Conservation (phyloP, 2,888 invertebrate genomes). For the Machimus rusticus region DNA sequence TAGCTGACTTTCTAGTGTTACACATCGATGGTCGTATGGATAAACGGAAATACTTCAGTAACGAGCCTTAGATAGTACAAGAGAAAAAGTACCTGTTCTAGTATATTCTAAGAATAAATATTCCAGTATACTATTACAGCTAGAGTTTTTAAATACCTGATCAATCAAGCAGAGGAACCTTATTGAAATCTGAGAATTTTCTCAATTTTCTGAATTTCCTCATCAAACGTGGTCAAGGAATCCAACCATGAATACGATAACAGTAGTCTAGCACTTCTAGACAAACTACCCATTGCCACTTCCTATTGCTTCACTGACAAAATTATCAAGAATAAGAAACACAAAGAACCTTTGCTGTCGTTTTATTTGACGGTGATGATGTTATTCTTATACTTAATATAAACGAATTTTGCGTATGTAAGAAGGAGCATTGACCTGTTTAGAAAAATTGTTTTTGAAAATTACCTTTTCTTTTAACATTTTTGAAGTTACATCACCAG, state of each 20-base stretch:
- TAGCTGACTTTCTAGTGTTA: conserved; percentile 17
- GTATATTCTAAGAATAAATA: not conserved
- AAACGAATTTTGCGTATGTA: not conserved
- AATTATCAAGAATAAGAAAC: not conserved
- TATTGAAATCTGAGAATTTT: not conserved
- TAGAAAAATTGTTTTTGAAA: not conserved
- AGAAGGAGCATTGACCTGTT: not conserved
- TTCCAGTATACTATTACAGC: not conserved
- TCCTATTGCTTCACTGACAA: not conserved
- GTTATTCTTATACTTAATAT: not conserved
- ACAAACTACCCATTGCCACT: not conserved
- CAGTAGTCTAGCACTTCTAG: not conserved
- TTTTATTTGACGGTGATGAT: not conserved
- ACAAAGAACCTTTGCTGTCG: not conserved
- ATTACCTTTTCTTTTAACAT: no score
- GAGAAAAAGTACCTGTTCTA: not conserved
- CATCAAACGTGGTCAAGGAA: not conserved
- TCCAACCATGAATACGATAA: not conserved
- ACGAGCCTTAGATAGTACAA: not conserved
- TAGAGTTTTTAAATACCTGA: not conserved
- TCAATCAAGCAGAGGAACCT: not conserved
- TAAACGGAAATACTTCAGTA: conserved; percentile 31
- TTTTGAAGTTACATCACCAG: no score
- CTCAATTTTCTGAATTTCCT: not conserved
- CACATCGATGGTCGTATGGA: conserved; percentile 3